A percentile compares a stretch with the other conserved stretches of the same genome.
phyloP scores from a whole-genome alignment of 2,888 invertebrate genomes.

The Watsonalla binaria region DNA sequence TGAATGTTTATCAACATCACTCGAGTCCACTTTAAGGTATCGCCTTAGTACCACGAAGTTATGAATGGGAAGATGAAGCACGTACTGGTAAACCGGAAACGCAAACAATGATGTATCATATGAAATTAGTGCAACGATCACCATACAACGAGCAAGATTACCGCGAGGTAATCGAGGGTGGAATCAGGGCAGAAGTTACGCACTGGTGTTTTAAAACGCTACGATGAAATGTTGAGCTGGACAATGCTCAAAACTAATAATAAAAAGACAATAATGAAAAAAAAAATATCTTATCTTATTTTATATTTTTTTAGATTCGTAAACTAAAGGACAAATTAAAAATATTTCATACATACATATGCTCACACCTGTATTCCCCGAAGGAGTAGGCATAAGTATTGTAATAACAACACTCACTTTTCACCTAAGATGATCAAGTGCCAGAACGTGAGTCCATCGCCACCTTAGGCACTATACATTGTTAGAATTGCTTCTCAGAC shows the following conservation, averaged over 20 bases:
- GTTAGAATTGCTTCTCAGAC: no score
- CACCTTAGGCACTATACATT: no score
- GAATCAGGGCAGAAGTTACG: conserved; percentile 11
- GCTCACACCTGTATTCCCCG: no score
- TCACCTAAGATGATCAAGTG: no score
- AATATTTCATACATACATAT: no score
- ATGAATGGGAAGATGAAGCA: conserved; percentile 26
- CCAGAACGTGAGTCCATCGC: no score
- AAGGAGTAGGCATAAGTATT: no score
- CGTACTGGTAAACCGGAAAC: conserved; percentile 54
- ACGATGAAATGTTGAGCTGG: conserved; percentile 1
- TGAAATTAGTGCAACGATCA: conserved; percentile 53
- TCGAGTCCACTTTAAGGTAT: background rate
- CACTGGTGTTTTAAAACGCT: conserved; percentile 21
- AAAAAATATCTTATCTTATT: no score
- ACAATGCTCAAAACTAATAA: background rate
- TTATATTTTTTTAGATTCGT: no score
- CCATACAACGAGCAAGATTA: conserved; percentile 29
- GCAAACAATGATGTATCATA: conserved; percentile 56
- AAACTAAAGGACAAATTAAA: no score
- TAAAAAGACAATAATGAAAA: no score
- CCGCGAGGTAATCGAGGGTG: conserved; percentile 5
- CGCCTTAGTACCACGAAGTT: conserved; percentile 1
- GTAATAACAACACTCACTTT: no score
- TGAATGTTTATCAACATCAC: background rate